Evolutionary conservation across 2,888 invertebrate species (phyloP).

Genomic region (Pharmacophagus antenor): DNA sequence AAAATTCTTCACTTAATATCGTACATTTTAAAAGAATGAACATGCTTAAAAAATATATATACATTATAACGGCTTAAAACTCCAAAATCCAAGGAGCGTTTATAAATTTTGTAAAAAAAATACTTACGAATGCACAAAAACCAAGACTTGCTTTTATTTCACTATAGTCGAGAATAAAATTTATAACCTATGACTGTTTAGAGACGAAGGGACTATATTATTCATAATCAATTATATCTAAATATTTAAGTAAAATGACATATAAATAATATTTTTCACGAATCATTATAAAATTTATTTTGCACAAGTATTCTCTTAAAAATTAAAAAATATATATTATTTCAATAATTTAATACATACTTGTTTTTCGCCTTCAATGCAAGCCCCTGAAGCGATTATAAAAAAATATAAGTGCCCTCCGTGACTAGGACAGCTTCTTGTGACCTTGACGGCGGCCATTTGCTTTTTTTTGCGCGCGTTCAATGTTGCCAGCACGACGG

Average conservation of each 20-base stretch:
- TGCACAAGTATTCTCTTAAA: not conserved
- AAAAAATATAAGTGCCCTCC: conserved; percentile 76
- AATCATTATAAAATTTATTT: not conserved
- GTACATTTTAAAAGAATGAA: conserved; percentile 34
- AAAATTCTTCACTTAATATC: conserved; percentile 41
- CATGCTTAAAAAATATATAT: not conserved
- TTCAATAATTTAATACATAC: conserved; percentile 45
- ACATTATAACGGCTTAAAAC: too few relatives aligned
- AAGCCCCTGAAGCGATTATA: conserved; percentile 57
- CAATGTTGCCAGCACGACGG: conserved; percentile 75
- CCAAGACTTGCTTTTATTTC: too few relatives aligned
- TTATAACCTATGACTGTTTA: too few relatives aligned
- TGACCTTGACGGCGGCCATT: conserved; percentile 76
- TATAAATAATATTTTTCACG: not conserved
- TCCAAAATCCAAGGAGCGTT: too few relatives aligned
- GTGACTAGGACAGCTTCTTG: conserved; percentile 78
- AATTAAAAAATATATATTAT: conserved; percentile 8
- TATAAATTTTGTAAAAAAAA: too few relatives aligned
- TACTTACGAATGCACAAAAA: too few relatives aligned
- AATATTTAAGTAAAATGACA: not conserved
- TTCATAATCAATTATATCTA: not conserved
- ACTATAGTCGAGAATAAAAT: not conserved
- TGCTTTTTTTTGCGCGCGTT: conserved; percentile 73
- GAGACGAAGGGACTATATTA: too few relatives aligned
- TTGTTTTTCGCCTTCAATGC: conserved; percentile 40